Evolutionary conservation across 2,113 vertebrate genomes (phyloP).

Genomic region (Gadus macrocephalus): DNA sequence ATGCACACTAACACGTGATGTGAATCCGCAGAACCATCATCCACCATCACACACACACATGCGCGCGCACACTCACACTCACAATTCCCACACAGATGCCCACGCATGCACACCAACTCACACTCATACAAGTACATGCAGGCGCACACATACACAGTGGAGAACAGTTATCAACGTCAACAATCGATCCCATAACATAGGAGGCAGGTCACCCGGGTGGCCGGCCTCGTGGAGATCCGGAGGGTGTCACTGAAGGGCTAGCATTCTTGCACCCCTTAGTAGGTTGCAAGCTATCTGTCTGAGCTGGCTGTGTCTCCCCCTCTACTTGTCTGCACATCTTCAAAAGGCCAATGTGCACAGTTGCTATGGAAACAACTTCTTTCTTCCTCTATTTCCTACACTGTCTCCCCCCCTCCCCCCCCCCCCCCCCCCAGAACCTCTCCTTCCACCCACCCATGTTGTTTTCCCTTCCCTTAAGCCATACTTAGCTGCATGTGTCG

Average conservation of each 20-base stretch:
- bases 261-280: background rate
- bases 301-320: background rate
- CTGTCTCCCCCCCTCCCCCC: background rate
- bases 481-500: conserved; percentile 25
- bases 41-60: background rate
- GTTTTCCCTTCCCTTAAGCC: background rate
- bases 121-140: background rate
- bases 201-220: too few species aligned
- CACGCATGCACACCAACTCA: background rate
- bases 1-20: too few species aligned
- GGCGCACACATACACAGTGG: background rate
- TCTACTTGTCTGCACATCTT: background rate
- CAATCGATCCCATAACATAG: too few species aligned
- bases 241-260: background rate
- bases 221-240: background rate
- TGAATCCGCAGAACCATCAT: too few species aligned
- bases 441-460: background rate
- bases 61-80: background rate
- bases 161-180: too few species aligned
- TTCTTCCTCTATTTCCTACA: background rate
- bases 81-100: background rate
- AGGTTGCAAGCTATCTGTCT: background rate
- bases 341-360: background rate
- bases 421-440: background rate
- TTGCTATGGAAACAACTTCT: conserved; percentile 1